Conservation (phyloP, 2,888 invertebrate species). For the Torymus aiolomorphi region DNA sequence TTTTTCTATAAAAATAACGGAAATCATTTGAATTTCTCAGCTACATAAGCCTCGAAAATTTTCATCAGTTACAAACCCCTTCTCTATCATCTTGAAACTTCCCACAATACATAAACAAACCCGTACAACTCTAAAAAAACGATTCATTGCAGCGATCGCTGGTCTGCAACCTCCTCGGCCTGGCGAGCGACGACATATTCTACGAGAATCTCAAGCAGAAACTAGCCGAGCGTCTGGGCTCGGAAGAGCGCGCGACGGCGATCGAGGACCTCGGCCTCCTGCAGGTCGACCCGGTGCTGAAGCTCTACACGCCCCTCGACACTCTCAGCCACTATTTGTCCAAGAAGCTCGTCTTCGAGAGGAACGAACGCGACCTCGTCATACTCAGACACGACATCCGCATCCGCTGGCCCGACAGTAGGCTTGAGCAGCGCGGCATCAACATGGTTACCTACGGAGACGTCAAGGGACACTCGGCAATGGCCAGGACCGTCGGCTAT, state of each 20-base stretch:
- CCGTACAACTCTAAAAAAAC: not conserved
- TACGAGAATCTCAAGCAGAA: constrained; percentile 93
- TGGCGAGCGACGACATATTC: constrained; percentile 91
- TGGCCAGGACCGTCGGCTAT: constrained; percentile 95
- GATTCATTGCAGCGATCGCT: constrained; percentile 82
- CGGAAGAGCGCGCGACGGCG: constrained; percentile 82
- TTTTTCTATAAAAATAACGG: too few relatives aligned
- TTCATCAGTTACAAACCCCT: too few relatives aligned
- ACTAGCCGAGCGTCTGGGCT: constrained; percentile 87
- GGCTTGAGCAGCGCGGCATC: constrained; percentile 87
- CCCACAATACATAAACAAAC: too few relatives aligned
- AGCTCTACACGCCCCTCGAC: constrained; percentile 91
- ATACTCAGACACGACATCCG: constrained; percentile 95
- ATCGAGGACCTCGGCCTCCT: constrained; percentile 93
- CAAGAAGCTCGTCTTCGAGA: constrained; percentile 87
- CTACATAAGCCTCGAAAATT: too few relatives aligned
- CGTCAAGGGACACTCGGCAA: constrained; percentile 90
- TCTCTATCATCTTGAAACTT: too few relatives aligned
- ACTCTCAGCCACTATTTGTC: constrained; percentile 93
- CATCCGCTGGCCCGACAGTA: constrained; percentile 93
- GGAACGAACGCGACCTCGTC: constrained; percentile 92
- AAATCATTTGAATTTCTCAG: too few relatives aligned
- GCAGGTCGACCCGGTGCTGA: constrained; percentile 87
- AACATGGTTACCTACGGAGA: constrained; percentile 95
- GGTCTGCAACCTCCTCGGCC: constrained; percentile 89